Base-by-base conservation (phyloP, 2,797 vertebrate species). In the Poecilia picta region DNA sequence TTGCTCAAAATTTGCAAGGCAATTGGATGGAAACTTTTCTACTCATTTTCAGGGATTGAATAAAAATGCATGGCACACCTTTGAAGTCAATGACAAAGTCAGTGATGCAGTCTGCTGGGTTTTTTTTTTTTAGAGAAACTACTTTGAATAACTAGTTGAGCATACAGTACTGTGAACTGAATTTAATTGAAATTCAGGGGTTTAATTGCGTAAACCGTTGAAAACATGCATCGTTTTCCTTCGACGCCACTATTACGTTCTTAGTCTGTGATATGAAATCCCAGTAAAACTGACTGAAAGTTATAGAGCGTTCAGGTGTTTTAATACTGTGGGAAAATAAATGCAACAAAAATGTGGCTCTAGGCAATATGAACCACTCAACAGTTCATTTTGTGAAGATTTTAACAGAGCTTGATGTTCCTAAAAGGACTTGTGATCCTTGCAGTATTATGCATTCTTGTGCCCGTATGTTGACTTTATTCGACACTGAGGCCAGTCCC, bases 371-470 rank as follows among this genome's bases (percentile, higher is more conserved):
- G 23, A 36, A 33, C 23, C 46, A 8, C 46, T 73, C 8, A 49
- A 31, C 15, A 33, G 15, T 23, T 12, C 18, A 23, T 73, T 73
- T 25, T 49, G 31, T 33, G 1, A 23, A 73, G 16, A 7, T 53
- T 53, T 13, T 53, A 33, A 12, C 20, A 33, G 4, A 33, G 33
- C 13, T 0, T 3, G 10, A 15, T 5, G 20, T 74, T 53, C 31
- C 11, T 36, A 39, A 1, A 73, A 73, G 23, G 23, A 53, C 33
- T 73, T 74, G 25, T 55, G 49, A 73, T 36, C 16, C 71, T 36
- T 72, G 45, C 57, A 31, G 74, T 75, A 57, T 18, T 59, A 43
- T 51, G 39, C 39, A 10, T 68, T 49, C 36, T 57, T 75, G n/a
- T 75, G 74, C 28, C 25, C 33, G 46, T 66, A 11, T 47, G 55